Evolutionary conservation across 2,113 vertebrate species (phyloP).

Genomic region (Leiothrix lutea): DNA sequence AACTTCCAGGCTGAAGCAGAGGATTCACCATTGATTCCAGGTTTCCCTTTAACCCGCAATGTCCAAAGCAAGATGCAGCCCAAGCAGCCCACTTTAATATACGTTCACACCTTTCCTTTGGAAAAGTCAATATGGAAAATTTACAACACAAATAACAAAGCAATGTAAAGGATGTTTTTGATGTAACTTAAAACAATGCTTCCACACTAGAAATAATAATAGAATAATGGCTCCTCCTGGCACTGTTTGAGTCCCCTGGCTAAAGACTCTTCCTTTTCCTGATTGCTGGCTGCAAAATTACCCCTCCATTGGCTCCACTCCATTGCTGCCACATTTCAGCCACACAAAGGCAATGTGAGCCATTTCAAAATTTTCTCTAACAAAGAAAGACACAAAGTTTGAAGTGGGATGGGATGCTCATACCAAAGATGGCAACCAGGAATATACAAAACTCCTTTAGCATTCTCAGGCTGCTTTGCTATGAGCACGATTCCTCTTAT

Average conservation of each 20-base stretch:
- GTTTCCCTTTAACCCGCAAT: background rate
- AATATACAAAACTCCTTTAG: background rate
- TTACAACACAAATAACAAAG: conserved; percentile 20
- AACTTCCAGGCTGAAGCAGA: background rate
- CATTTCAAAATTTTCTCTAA: background rate
- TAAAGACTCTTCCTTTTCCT: conserved; percentile 51
- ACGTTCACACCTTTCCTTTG: background rate
- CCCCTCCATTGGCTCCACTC: conserved; percentile 24
- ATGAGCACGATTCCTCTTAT: background rate
- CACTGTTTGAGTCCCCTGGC: conserved; percentile 20
- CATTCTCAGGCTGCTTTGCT: background rate
- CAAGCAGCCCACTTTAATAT: background rate
- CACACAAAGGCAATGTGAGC: background rate
- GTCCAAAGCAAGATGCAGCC: background rate
- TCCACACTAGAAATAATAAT: conserved; percentile 51
- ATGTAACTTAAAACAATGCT: conserved; percentile 58
- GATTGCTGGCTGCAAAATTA: conserved; percentile 34
- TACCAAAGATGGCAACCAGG: background rate
- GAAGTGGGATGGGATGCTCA: background rate
- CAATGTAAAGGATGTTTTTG: conserved; percentile 59
- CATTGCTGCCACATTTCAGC: conserved; percentile 30
- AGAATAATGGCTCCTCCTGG: conserved; percentile 49
- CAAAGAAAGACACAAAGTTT: background rate
- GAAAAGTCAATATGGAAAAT: conserved; percentile 11
- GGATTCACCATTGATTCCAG: background rate